Conservation (phyloP, 2,888 invertebrate species). For the Cosmopolites sordidus region DNA sequence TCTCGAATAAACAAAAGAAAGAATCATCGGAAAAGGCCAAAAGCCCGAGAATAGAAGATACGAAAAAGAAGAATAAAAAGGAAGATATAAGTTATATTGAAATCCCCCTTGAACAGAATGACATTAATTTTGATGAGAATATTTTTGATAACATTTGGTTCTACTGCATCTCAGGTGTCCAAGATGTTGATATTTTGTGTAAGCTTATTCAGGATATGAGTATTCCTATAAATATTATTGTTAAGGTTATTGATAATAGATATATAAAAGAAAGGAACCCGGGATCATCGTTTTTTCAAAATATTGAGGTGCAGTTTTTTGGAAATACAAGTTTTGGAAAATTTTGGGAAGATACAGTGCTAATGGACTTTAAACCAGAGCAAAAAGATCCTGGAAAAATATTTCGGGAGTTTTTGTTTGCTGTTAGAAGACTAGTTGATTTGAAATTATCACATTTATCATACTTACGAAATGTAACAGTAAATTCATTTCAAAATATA, state of each 20-base stretch:
- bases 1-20: conserved; percentile 24
- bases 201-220: conserved; percentile 25
- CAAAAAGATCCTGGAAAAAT: conserved; percentile 2
- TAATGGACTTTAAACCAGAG: conserved; percentile 30
- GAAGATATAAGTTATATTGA: conserved; percentile 24
- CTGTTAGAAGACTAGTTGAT: conserved; percentile 31
- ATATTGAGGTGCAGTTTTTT: conserved; percentile 22
- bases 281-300: conserved; percentile 23
- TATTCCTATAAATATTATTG: conserved; percentile 30
- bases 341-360: conserved; percentile 32
- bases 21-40: conserved; percentile 5
- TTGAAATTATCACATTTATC: conserved; percentile 35
- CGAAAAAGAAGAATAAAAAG: conserved; percentile 19
- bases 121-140: conserved; percentile 33
- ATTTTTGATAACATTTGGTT: conserved; percentile 34
- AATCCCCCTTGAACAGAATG: conserved; percentile 28
- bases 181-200: conserved; percentile 27
- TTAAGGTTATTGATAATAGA: no score
- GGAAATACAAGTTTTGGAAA: conserved; percentile 20
- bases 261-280: background rate
- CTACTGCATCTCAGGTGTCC: conserved; percentile 34
- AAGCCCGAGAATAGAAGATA: conserved; percentile 9
- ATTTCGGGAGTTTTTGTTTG: conserved; percentile 30
- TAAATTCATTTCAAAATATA: conserved; percentile 22
- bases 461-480: conserved; percentile 32